A percentile compares a stretch with the other conserved stretches of the same genome.
These are phyloP conservation scores for Nesogale talazaci DNA, from an alignment of 2,113 vertebrate species.

Conservation along the genomic window DNA sequence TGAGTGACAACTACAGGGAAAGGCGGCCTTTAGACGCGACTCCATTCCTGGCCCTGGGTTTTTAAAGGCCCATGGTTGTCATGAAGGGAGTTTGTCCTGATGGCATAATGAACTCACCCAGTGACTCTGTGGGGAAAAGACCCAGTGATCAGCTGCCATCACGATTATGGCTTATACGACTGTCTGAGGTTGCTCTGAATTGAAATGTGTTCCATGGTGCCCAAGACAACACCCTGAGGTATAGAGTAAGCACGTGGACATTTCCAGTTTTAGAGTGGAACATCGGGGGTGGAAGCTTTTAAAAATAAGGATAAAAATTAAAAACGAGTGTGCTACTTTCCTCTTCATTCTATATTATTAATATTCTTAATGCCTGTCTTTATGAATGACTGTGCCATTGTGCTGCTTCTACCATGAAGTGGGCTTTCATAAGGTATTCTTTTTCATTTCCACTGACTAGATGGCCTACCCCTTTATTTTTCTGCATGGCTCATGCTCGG, in stretches of 20 bases:
- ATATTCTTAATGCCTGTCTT: background rate
- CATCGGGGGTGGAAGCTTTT: background rate
- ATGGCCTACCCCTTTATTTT: conserved; percentile 43
- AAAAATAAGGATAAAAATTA: background rate
- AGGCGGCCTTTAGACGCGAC: too few relatives aligned
- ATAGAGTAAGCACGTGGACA: background rate
- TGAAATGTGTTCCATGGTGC: background rate
- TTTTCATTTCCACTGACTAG: background rate
- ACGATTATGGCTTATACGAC: background rate
- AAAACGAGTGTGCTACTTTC: background rate
- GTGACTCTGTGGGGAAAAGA: background rate
- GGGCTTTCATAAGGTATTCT: background rate
- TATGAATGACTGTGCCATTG: background rate
- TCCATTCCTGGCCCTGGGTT: background rate
- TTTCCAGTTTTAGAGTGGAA: conserved; percentile 29
- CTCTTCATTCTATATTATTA: conserved; percentile 3
- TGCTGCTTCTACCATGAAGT: background rate
- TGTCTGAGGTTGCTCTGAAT: background rate
- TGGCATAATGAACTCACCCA: background rate
- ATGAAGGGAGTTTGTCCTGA: background rate
- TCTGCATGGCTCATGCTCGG: conserved; percentile 27
- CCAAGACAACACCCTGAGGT: background rate
- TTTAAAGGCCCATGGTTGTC: background rate
- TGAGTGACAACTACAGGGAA: background rate
- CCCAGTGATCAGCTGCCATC: background rate